Percentiles rank a stretch among this genome's conserved stretches.
These are phyloP conservation scores for Protobothrops mucrosquamatus DNA, from an alignment of 2,113 vertebrate species.

Conservation along the genomic window DNA sequence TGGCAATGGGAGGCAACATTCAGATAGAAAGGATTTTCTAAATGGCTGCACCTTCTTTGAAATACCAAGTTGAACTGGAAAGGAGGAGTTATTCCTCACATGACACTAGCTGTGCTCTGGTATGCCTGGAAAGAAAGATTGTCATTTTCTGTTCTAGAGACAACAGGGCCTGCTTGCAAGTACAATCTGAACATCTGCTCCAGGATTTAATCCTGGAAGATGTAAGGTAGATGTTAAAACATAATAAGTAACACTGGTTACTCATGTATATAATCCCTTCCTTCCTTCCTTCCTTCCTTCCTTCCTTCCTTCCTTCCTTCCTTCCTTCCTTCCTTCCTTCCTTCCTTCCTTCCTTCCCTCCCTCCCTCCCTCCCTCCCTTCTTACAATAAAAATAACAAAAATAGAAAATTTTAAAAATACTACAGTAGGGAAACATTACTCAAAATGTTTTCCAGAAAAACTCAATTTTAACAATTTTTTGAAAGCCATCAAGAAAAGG, in stretches of 20 bases:
- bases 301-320: neutral
- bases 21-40: neutral
- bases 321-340: neutral
- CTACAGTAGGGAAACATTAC: neutral
- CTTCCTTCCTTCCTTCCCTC: neutral
- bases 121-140: neutral
- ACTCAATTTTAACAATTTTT: neutral
- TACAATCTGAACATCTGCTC: neutral
- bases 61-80: neutral
- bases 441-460: neutral
- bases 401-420: neutral
- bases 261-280: neutral
- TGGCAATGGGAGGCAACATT: neutral
- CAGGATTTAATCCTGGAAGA: neutral
- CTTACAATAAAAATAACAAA: neutral
- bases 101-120: neutral
- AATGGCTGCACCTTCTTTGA: neutral
- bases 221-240: neutral
- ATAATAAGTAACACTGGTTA: neutral
- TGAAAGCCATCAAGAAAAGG: neutral
- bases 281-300: neutral
- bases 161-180: neutral
- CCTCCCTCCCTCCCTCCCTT: no score
- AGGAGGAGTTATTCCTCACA: neutral
- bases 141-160: neutral